Base-by-base conservation (phyloP, 1,140 invertebrate genomes). In the Scaptomyza montana region DNA sequence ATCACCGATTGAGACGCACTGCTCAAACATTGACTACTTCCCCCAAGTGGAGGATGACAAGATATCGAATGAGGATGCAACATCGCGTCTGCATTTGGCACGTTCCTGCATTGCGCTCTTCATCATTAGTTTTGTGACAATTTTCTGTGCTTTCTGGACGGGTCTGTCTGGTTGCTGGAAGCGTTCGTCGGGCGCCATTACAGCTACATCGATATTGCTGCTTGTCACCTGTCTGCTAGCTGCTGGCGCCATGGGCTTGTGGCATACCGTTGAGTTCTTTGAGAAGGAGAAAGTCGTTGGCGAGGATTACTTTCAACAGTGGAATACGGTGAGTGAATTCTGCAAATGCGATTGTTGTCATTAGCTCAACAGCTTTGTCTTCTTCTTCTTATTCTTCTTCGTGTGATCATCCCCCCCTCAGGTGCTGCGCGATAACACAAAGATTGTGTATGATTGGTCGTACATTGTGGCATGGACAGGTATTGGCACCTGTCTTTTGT, bases 381-480 rank as follows among this genome's bases (percentile, higher is more conserved):
- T 19, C 6, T 21, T 9, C 12, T n/a, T 0, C 16, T 16, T 16
- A 16, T 16, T 9, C 2, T n/a, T 19, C 6, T 21, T 9, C n/a
- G 16, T 16, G 16, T 16, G 16, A 16, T 16, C 16, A 16, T 16
- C 16, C 16, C 16, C 16, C 16, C 16, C 12, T 0, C 94, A 98
- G 97, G 95, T 97, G 90, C 95, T 98, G 89, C 96, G 95, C 92
- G 95, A 97, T 92, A 96, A 96, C 92, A 95, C 96, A 73, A 94
- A 96, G 93, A 94, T 97, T 91, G 95, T 95, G 93, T 98, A 98
- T 93, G 97, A 98, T 93, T 98, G 97, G 97, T 98, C 97, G 78
- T 98, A 98, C 94, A 96, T 98, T 94, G 94, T 98, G 80, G 97
- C 97, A 93, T 98, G 97, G 97, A 97, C 97, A 93, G 97, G 97